A percentile compares a stretch with the other conserved stretches of the same genome.
Evolutionary conservation across 92 coral and sea anemone species (phyloP).

Genomic region (Zoanthus solanderi): DNA sequence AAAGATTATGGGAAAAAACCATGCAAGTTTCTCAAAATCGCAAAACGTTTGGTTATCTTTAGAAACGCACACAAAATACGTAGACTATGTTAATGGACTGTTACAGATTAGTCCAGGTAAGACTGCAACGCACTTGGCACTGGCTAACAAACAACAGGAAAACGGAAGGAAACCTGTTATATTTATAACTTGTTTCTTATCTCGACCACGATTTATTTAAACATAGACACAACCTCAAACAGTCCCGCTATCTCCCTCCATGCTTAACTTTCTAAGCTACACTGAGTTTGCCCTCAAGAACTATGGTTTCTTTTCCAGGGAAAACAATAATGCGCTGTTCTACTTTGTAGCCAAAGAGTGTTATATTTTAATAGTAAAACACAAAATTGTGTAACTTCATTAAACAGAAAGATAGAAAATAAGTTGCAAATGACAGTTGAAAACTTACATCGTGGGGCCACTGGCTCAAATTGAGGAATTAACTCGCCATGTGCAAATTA

Average conservation of each 20-base stretch:
- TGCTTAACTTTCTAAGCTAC: not conserved
- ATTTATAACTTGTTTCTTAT: not conserved
- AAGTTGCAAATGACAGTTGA: too few species aligned
- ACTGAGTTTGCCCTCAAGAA: constrained; percentile 3
- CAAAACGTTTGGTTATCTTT: too few species aligned
- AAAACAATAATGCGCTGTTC: not conserved
- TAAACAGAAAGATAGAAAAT: not conserved
- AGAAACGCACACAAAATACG: too few species aligned
- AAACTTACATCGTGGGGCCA: too few species aligned
- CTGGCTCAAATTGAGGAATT: too few species aligned
- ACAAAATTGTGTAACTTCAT: not conserved
- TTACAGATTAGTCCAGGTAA: too few species aligned
- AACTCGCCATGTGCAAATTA: too few species aligned
- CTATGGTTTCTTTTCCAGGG: constrained; percentile 2
- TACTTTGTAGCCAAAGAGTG: not conserved
- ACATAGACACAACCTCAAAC: constrained; percentile 8
- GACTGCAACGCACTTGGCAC: not conserved
- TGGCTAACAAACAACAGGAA: not conserved
- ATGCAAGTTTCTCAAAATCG: too few species aligned
- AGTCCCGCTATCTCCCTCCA: constrained; percentile 19
- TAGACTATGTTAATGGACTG: too few species aligned
- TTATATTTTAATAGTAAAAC: not conserved
- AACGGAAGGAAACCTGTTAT: not conserved
- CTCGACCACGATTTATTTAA: constrained; percentile 1
- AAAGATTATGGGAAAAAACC: not conserved